These are phyloP conservation scores for Clavelina lepadiformis DNA, from an alignment of 23 tunicate species.

Conservation along the genomic window DNA sequence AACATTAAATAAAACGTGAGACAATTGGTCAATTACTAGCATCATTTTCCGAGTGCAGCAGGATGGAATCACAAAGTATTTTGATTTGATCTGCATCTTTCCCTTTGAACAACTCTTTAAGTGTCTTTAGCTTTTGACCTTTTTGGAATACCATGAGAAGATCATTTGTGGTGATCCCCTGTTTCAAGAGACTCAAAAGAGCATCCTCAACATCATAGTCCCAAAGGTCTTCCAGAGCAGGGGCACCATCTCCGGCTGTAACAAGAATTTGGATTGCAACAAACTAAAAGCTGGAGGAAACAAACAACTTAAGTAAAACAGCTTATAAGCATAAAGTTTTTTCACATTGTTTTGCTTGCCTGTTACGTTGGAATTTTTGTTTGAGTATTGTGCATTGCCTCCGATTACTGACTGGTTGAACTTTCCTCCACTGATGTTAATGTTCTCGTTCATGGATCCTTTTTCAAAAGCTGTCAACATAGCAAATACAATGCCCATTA, in stretches of 20 bases:
- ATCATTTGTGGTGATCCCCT: background rate
- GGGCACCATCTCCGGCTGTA: constrained; percentile 14
- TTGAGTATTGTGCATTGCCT: constrained; percentile 37
- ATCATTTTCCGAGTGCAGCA: too few species aligned
- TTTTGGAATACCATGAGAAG: background rate
- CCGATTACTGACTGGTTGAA: constrained; percentile 31
- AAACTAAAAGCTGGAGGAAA: background rate
- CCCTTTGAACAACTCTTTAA: background rate
- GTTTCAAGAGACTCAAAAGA: constrained; percentile 3
- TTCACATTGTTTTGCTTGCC: background rate
- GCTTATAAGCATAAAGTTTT: too few species aligned
- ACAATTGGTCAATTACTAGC: too few species aligned
- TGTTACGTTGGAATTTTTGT: constrained; percentile 6
- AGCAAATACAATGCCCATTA: too few species aligned
- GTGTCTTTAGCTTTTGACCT: constrained; percentile 5
- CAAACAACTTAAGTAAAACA: too few species aligned
- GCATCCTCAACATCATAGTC: constrained; percentile 6
- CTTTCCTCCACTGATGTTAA: constrained; percentile 27
- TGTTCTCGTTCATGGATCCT: constrained; percentile 7
- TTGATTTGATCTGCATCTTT: too few species aligned
- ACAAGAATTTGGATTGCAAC: background rate
- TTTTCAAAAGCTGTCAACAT: constrained; percentile 22
- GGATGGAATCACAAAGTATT: too few species aligned
- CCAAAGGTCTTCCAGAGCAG: background rate
- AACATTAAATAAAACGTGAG: too few species aligned